Base-by-base conservation (phyloP, 2,888 invertebrate species). In the Caenorhabditis sp. region DNA sequence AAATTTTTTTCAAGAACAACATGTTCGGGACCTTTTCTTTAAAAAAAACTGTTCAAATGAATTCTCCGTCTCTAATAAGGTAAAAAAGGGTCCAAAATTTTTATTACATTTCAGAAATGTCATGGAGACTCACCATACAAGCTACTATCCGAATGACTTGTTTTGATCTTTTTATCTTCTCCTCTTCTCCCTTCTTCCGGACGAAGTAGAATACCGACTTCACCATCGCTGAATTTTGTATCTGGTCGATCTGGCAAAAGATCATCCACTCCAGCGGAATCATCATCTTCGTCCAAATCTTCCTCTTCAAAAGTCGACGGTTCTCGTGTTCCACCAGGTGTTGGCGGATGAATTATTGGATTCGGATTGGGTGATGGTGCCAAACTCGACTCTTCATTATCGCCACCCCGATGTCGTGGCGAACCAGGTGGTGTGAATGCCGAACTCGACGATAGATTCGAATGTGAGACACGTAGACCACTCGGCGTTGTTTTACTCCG, bases 401-500 rank as follows among this genome's bases (percentile, higher is more conserved):
- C 23, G 4, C 2, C 23, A 52, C 52, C 21, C 21, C 52, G 50
- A 4, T 12, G 61, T 12, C 73, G 60, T 0, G 80, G 81, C 1
- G 76, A 75, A 25, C 76, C 67, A 0, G 80, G 80, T 3, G 82
- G 82, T 52, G 73, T 63, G 65, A 74, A 75, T n/a, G 80, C 82
- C 1, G 80, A 80, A 0, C 74, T 77, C 5, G 77, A 76, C 49
- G 82, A 82, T 7, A 82, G 69, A 56, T 75, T 82, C 10, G 80
- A 82, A 43, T 73, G 63, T 26, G 82, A 82, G 17, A 75, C 65
- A 66, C 69, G 69, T 25, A 61, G 56, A 5, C 72, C 80, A 52
- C 72, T 69, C 0, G 83, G 83, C 21, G 80, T 83, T 20, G 83
- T 83, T 62, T 82, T 82, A 61, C 82, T 82, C 12, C 82, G 67